A percentile compares a stretch with the other conserved stretches of the same genome.
Conservation (phyloP, 2,113 vertebrate genomes). For the Sakesphorus luctuosus region DNA sequence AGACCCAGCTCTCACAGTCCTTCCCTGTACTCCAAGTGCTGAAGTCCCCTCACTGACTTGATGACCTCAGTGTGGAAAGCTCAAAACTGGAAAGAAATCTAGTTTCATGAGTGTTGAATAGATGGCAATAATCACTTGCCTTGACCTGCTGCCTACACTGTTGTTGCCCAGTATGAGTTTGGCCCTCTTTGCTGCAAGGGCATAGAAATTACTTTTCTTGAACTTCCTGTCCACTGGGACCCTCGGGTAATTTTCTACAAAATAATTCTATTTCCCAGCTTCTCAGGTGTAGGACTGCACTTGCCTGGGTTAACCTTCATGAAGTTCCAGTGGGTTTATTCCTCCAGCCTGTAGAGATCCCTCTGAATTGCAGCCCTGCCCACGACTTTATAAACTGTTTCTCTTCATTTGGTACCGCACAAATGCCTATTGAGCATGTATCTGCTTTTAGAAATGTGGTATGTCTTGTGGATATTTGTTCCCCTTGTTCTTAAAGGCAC, state of each 20-base stretch:
- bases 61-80: background rate
- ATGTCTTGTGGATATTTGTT: background rate
- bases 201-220: background rate
- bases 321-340: background rate
- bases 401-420: background rate
- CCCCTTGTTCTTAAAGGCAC: background rate
- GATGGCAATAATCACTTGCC: background rate
- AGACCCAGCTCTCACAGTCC: background rate
- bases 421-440: background rate
- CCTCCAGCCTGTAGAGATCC: background rate
- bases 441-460: background rate
- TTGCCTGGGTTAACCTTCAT: background rate
- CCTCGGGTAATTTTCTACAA: background rate
- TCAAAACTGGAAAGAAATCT: background rate
- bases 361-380: background rate
- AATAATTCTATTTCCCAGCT: background rate
- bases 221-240: background rate
- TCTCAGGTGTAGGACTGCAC: background rate
- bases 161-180: background rate
- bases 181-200: background rate
- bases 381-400: background rate
- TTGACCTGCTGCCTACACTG: background rate
- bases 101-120: background rate
- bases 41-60: background rate
- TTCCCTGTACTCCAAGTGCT: background rate